Conservation (phyloP, 1,140 invertebrate genomes). For the roundworm (Caenorhabditis elegans) region DNA sequence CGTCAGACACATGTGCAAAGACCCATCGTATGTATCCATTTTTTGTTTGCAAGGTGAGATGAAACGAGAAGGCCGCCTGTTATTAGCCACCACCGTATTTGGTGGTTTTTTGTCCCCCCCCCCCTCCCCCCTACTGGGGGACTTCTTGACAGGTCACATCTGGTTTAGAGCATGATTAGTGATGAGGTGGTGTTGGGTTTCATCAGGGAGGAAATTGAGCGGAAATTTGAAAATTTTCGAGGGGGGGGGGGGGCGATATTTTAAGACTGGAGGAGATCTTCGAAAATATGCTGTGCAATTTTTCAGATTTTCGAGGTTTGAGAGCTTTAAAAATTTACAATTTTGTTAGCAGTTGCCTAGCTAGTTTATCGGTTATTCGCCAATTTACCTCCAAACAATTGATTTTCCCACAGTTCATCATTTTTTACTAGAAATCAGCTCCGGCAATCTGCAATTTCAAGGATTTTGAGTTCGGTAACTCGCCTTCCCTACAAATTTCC, state of each 20-base stretch:
- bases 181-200: background rate
- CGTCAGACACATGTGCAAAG: background rate
- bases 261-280: too few species aligned
- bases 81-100: background rate
- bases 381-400: too few species aligned
- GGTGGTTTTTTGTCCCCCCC: background rate
- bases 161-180: conserved; percentile 7
- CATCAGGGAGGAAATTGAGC: background rate
- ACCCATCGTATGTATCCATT: background rate
- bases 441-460: too few species aligned
- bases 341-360: too few species aligned
- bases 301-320: too few species aligned
- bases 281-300: too few species aligned
- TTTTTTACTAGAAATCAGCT: too few species aligned
- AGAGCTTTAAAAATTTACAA: too few species aligned
- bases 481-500: too few species aligned
- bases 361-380: too few species aligned
- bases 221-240: background rate
- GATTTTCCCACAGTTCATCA: too few species aligned
- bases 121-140: background rate
- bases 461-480: too few species aligned
- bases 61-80: background rate
- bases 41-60: background rate
- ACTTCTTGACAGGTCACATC: background rate
- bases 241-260: background rate